Percentiles rank a stretch among this genome's conserved stretches.
phyloP scores from a whole-genome alignment of 2,797 vertebrate species.

The Siniperca undulata region DNA sequence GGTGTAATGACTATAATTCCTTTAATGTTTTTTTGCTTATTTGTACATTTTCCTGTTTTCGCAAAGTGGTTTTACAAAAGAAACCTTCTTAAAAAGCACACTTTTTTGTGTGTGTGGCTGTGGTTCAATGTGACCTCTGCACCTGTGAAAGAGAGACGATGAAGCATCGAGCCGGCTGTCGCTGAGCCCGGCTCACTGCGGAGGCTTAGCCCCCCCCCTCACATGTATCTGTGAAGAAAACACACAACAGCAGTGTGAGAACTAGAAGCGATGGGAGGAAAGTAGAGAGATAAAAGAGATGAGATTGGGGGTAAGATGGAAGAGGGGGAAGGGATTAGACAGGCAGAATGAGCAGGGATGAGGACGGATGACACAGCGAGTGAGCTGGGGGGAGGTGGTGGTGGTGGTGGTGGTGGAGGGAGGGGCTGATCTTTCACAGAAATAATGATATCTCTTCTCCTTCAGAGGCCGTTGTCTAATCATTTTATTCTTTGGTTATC shows the following conservation, averaged over 20 bases:
- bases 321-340: conserved; percentile 48
- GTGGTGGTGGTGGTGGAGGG: too few relatives aligned
- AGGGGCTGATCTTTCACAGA: conserved; percentile 36
- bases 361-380: conserved; percentile 55
- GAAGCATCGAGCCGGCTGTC: conserved; percentile 18
- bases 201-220: conserved; percentile 40
- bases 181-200: conserved; percentile 37
- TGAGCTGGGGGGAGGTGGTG: not conserved
- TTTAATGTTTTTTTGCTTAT: not conserved
- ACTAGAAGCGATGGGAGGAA: conserved; percentile 35
- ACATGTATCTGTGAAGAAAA: conserved; percentile 50
- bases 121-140: conserved; percentile 53
- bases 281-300: conserved; percentile 63
- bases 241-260: conserved; percentile 62
- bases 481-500: conserved; percentile 55
- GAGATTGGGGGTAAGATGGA: conserved; percentile 60
- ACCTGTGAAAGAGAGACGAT: conserved; percentile 20
- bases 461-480: conserved; percentile 60
- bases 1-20: not conserved
- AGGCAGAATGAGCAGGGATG: conserved; percentile 53
- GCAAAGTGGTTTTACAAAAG: not conserved
- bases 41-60: not conserved
- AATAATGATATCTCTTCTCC: conserved; percentile 64
- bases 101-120: not conserved
- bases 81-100: not conserved